These are phyloP conservation scores for Synanthedon formicaeformis DNA, from an alignment of 2,888 invertebrate species.

Conservation along the genomic window DNA sequence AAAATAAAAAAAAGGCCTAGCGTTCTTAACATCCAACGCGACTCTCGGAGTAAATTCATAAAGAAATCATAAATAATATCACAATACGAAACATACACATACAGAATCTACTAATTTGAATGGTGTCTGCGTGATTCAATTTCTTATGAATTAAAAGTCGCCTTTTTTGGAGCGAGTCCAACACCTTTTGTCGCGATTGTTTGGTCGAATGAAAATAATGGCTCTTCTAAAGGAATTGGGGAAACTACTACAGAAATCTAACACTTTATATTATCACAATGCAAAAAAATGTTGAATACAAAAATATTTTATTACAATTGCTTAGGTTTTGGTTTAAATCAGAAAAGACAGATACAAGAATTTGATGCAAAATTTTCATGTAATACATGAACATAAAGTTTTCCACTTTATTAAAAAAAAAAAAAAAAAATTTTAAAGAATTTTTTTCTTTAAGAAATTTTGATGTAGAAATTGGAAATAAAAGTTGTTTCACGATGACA, in stretches of 20 bases:
- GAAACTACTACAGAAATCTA: constrained; percentile 5
- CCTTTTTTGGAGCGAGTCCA: constrained; percentile 12
- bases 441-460: too few species aligned
- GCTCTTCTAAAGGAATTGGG: constrained; percentile 7
- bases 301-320: too few species aligned
- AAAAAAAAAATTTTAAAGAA: too few species aligned
- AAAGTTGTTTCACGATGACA: too few species aligned
- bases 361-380: too few species aligned
- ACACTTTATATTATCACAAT: too few species aligned
- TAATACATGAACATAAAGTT: too few species aligned
- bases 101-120: constrained; percentile 32
- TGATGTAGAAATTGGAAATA: too few species aligned
- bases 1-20: neutral
- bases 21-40: neutral
- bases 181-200: constrained; percentile 21
- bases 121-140: constrained; percentile 30
- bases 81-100: constrained; percentile 25
- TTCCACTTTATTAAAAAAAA: too few species aligned
- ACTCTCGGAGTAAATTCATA: constrained; percentile 14
- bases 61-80: constrained; percentile 38
- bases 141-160: constrained; percentile 30
- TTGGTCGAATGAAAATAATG: constrained; percentile 17
- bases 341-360: too few species aligned
- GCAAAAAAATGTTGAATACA: too few species aligned
- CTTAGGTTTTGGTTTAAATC: too few species aligned